Evolutionary conservation across 2,888 invertebrate species (phyloP).

Genomic region (Toxonevra muliebris): DNA sequence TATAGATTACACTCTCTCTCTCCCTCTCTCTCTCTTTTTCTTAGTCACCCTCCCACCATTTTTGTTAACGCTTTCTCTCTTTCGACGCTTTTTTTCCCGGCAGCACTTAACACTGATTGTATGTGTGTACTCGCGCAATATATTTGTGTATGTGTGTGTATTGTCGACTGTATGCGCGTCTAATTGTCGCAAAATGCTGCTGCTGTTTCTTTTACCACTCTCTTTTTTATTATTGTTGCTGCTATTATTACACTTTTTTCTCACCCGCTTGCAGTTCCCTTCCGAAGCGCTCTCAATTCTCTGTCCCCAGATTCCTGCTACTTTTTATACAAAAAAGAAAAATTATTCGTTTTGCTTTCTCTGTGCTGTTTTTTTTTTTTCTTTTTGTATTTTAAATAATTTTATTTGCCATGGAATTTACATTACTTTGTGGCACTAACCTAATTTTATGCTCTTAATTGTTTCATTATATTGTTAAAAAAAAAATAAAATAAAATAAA

Average conservation of each 20-base stretch:
- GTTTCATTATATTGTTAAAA: constrained; percentile 55
- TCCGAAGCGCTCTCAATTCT: neutral
- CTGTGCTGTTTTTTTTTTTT: constrained; percentile 10
- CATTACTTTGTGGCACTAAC: constrained; percentile 54
- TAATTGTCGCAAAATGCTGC: constrained; percentile 27
- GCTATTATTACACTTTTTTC: neutral
- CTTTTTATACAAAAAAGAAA: too few relatives aligned
- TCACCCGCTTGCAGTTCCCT: neutral
- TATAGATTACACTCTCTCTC: neutral
- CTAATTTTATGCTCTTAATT: constrained; percentile 58
- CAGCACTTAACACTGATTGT: constrained; percentile 58
- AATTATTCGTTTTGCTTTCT: constrained; percentile 4
- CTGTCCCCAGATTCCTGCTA: neutral
- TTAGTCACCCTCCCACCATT: neutral
- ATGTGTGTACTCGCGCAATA: neutral
- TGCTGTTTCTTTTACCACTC: constrained; percentile 4
- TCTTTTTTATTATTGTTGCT: constrained; percentile 15
- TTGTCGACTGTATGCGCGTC: neutral
- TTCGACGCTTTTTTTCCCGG: constrained; percentile 26
- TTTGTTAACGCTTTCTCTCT: neutral
- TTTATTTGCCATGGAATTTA: constrained; percentile 50
- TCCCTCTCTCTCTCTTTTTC: constrained; percentile 19
- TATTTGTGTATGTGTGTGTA: neutral
- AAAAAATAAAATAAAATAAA: constrained; percentile 33
- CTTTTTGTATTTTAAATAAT: constrained; percentile 38